phyloP scores from a whole-genome alignment of 1,140 invertebrate genomes.

The Araneus ventricosus region DNA sequence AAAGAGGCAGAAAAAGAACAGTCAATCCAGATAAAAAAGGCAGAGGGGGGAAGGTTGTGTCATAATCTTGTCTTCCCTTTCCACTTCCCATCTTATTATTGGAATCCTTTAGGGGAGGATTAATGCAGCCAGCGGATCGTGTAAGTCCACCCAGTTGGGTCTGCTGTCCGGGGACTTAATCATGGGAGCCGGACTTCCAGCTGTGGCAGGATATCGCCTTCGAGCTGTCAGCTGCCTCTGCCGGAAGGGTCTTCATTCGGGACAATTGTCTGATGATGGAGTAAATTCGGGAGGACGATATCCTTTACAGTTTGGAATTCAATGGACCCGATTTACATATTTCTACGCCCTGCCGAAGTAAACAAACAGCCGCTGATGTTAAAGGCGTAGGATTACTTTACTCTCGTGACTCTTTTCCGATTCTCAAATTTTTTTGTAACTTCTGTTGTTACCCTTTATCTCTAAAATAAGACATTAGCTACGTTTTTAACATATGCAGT shows the following conservation, averaged over 20 bases:
- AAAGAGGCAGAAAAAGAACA: background rate
- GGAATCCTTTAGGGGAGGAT: slow-evolving; percentile 62
- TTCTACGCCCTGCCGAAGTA: too few species aligned
- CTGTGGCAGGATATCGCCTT: background rate
- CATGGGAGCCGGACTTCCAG: slow-evolving; percentile 31
- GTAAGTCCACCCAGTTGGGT: slow-evolving; percentile 65
- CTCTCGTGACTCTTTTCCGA: too few species aligned
- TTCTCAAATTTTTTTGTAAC: too few species aligned
- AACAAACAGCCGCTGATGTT: too few species aligned
- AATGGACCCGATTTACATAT: too few species aligned
- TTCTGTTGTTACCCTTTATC: too few species aligned
- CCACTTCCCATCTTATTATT: slow-evolving; percentile 67
- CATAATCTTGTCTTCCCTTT: slow-evolving; percentile 60
- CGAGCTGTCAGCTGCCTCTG: background rate
- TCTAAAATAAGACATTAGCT: too few species aligned
- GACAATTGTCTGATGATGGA: background rate
- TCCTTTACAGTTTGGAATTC: too few species aligned
- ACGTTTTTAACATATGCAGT: too few species aligned
- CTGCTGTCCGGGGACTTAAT: slow-evolving; percentile 58
- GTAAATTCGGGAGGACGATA: too few species aligned
- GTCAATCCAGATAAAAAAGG: background rate
- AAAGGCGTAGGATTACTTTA: too few species aligned
- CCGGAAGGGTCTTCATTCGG: background rate
- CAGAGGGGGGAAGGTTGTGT: slow-evolving; percentile 49
- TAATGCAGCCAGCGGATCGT: slow-evolving; percentile 54